phyloP scores from a whole-genome alignment of 1,140 invertebrate species.

The Popillia japonica region DNA sequence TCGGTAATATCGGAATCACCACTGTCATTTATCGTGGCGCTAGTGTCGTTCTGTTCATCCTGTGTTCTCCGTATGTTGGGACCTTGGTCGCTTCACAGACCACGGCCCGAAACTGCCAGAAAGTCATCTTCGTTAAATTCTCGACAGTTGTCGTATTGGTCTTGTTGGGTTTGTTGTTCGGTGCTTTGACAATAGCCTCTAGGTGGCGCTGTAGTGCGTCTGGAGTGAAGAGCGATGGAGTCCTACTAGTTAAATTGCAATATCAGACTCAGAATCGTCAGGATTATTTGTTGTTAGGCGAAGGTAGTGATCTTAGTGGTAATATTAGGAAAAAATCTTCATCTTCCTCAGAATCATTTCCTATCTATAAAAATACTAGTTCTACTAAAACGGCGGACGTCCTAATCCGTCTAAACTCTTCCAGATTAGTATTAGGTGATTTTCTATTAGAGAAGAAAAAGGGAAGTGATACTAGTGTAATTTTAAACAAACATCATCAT shows the following conservation, averaged over 20 bases:
- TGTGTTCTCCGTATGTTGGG: slow-evolving; percentile 51
- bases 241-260: not conserved
- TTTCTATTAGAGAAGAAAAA: not conserved
- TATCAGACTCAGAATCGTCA: not conserved
- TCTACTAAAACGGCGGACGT: slow-evolving; percentile 39
- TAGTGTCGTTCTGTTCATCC: slow-evolving; percentile 41
- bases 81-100: slow-evolving; percentile 51
- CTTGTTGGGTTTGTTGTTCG: slow-evolving; percentile 46
- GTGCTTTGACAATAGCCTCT: slow-evolving; percentile 50
- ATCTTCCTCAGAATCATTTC: too few species aligned
- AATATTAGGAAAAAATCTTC: too few species aligned
- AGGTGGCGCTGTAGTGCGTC: slow-evolving; percentile 47
- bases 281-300: not conserved
- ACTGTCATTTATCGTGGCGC: not conserved
- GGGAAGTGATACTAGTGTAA: slow-evolving; percentile 19
- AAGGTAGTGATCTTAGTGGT: too few species aligned
- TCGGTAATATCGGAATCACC: too few species aligned
- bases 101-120: slow-evolving; percentile 49
- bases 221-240: not conserved
- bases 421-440: slow-evolving; percentile 53
- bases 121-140: slow-evolving; percentile 44
- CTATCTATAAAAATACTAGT: slow-evolving; percentile 26
- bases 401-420: slow-evolving; percentile 46
- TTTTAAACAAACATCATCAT: not conserved
- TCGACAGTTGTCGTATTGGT: slow-evolving; percentile 45